Evolutionary conservation across 2,888 invertebrate species (phyloP), one percentile per base, ranked within the genome.

Genomic region (Dendrolimus pini): DNA sequence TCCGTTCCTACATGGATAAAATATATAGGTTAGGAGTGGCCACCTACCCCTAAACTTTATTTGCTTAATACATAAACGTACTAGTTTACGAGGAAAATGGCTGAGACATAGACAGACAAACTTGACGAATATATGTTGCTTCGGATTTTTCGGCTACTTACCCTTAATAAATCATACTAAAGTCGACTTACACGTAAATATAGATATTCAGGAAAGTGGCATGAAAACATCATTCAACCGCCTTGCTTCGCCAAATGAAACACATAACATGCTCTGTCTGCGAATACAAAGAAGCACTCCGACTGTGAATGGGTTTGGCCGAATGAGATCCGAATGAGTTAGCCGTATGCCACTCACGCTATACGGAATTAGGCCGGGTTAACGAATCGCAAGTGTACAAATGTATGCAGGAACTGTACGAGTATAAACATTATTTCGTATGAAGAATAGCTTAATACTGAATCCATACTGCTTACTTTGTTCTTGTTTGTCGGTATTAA

Each of bases 281-380:
- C 55, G 42, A 53, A 59, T 55, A 55, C 58, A 52, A 53, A 59
- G 53, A 55, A 42, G 47, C 55, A 58, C 55, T 55, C 47, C 54
- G 47, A 55, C 53, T 58, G 41, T 47, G 47, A 47, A 47, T 47
- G 42, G 42, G 58, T 54, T 53, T 42, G 42, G 47, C 47, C 47
- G 47, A 47, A 47, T 47, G 42, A 58, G 55, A 30, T 56, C 53
- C 53, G 42, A 59, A 57, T 59, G 59, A 57, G 57, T 9, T 55
- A 41, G 41, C 47, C 53, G 54, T 55, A 64, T 64, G 62, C 61
- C 12, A 55, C 58, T 53, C 61, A 60, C 63, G 65, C 54, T 56
- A 41, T 53, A 56, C 56, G 54, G 58, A 61, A 61, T 55, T 60
- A 41, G 59, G 60, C 56, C 61, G 57, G 54, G 52, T 59, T 58